Percentiles rank a stretch among this genome's conserved stretches.
These are phyloP conservation scores for Drosophila colorata DNA, from an alignment of 2,888 invertebrate species.

Conservation along the genomic window DNA sequence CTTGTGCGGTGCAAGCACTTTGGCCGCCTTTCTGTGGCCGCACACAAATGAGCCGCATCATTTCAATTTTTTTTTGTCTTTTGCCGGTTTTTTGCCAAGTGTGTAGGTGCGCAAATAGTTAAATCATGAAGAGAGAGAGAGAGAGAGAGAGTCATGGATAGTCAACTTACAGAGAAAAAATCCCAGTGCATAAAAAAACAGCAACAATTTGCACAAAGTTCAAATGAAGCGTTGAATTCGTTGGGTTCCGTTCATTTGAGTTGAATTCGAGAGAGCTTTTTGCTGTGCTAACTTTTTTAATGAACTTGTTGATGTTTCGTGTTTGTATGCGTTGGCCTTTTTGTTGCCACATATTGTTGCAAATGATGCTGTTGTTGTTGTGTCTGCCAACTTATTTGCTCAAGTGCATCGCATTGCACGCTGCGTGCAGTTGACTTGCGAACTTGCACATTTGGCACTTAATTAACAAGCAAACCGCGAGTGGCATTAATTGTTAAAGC, in stretches of 20 bases:
- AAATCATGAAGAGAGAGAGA: constrained; percentile 40
- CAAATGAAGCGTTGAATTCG: constrained; percentile 77
- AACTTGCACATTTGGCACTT: constrained; percentile 58
- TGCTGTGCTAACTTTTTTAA: constrained; percentile 70
- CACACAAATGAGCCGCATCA: constrained; percentile 75
- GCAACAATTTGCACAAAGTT: constrained; percentile 52
- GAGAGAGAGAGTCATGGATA: neutral
- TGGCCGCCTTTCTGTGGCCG: constrained; percentile 55
- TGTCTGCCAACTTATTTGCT: constrained; percentile 60
- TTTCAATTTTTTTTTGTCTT: constrained; percentile 37
- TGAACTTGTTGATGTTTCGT: constrained; percentile 76
- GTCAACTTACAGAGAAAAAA: constrained; percentile 27
- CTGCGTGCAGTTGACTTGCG: constrained; percentile 61
- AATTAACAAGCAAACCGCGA: constrained; percentile 39
- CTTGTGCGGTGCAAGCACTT: constrained; percentile 2
- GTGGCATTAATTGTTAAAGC: constrained; percentile 41
- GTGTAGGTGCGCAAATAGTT: constrained; percentile 50
- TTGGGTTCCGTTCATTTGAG: constrained; percentile 66
- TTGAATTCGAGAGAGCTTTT: constrained; percentile 48
- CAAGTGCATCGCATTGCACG: constrained; percentile 46
- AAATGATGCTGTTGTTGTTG: constrained; percentile 17
- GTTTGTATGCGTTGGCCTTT: constrained; percentile 35
- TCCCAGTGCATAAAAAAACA: constrained; percentile 7
- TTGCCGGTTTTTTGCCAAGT: constrained; percentile 5
- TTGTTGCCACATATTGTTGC: constrained; percentile 37